Evolutionary conservation across 2,113 vertebrate genomes (phyloP), one percentile per base, ranked within the genome.

Genomic region (Passerina amoena): DNA sequence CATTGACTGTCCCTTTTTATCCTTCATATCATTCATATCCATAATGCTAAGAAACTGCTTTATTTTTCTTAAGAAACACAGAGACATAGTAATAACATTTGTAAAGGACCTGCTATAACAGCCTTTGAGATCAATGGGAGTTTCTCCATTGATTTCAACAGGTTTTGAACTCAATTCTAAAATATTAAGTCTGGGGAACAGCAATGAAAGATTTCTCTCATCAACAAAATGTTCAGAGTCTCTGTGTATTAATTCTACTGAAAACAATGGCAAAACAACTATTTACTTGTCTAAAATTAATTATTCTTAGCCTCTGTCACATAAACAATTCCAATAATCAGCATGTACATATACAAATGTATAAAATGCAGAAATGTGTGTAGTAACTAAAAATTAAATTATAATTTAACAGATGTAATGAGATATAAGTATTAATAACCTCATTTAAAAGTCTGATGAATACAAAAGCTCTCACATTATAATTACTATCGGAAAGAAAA

Each of bases 401-500:
- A 86, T 38, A 18, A 95, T 95, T 94, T 94, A 92, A 77, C 70
- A 93, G 44, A 92, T 95, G 22, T 93, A 97, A 96, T 92, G 82
- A 93, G 35, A 91, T 92, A 76, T 92, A 72, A 95, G 77, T 95
- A 92, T 93, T 97, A 97, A 97, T 97, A 96, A 92, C 30, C n/a
- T 93, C 60, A 97, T 97, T 97, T 81, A 94, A 95, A 92, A 79
- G 51, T 85, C 92, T 94, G 79, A 97, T 95, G 68, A 93, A 96
- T 97, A 88, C 79, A 95, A 97, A 97, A 68, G 57, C 60, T 96
- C 70, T 83, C 56, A 40, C n/a, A 11, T 92, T 93, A 82, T 94
- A 95, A 98, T 94, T 95, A 94, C 20, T 94, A 45, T 81, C 9
- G 54, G 76, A 93, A 92, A 87, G 44, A 87, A 95, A 90, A 54